A percentile compares a stretch with the other conserved stretches of the same genome.
Conservation (phyloP, 1,140 invertebrate species). For the Glomeris maerens region DNA sequence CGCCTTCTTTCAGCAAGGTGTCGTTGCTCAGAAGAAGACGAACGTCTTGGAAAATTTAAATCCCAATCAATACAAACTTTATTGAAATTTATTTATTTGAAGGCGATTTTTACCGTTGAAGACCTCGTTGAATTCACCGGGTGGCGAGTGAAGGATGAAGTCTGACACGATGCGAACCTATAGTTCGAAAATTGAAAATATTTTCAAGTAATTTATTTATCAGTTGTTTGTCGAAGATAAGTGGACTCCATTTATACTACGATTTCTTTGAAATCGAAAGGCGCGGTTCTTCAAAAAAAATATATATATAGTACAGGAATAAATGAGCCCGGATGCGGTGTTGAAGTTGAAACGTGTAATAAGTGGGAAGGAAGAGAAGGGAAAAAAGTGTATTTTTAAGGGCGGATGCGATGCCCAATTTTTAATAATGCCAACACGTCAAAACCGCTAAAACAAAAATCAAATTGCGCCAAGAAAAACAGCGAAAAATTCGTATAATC, state of each 20-base stretch:
- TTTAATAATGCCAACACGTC: background rate
- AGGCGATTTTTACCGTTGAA: slow-evolving; percentile 56
- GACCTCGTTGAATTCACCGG: slow-evolving; percentile 99
- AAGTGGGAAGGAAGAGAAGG: too few species aligned
- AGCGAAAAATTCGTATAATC: background rate
- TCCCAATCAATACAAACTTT: background rate
- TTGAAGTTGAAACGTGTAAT: background rate
- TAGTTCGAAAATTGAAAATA: slow-evolving; percentile 19
- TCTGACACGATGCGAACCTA: slow-evolving; percentile 86
- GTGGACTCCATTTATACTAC: too few species aligned
- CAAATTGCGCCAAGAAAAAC: slow-evolving; percentile 1
- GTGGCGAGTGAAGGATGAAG: slow-evolving; percentile 95
- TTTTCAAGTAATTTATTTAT: slow-evolving; percentile 3
- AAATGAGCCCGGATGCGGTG: background rate
- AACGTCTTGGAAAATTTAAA: slow-evolving; percentile 52
- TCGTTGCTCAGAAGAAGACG: slow-evolving; percentile 91
- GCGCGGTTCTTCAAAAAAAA: slow-evolving; percentile 5
- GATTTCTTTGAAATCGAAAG: too few species aligned
- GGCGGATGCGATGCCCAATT: background rate
- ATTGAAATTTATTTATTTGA: slow-evolving; percentile 7
- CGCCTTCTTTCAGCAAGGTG: slow-evolving; percentile 83
- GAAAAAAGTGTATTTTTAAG: too few species aligned
- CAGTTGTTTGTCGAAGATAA: too few species aligned
- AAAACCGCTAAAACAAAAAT: background rate
- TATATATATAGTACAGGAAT: slow-evolving; percentile 6